Base-by-base conservation (phyloP, 2,113 vertebrate genomes). In the Sapajus apella region DNA sequence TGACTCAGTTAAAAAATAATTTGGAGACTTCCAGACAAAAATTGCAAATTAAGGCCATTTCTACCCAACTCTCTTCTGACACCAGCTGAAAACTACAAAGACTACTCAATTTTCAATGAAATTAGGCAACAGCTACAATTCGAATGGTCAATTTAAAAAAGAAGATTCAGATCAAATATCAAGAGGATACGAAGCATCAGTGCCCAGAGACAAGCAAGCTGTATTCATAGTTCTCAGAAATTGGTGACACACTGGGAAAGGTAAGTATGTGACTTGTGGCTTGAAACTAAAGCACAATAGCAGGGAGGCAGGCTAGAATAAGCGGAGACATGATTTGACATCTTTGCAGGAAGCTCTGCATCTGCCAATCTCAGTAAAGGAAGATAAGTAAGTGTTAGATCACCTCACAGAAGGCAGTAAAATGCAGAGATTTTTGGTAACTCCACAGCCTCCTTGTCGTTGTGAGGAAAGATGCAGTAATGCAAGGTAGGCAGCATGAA, bases 1-100 rank as follows among this genome's bases (percentile, higher is more conserved):
- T 96, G 94, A 96, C 96, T 97, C 96, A 97, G 70, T 89, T 95
- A 86, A 94, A 66, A 93, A 93, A 84, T 55, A 83, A 91, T 92
- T 90, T 92, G 47, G 94, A 97, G 90, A 83, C 66, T 91, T 95
- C 13, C 35, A 79, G 90, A 95, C 90, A 95, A 97, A 95, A 97
- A 90, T 80, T 94, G 87, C 80, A 97, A 96, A 90, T 87, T 89
- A 58, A 91, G 93, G 37, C 56, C 64, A 75, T 86, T 85, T 91
- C 73, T 88, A 18, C 37, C 8, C 25, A 20, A 75, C 3, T 73
- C 12, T 21, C 23, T 79, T 45, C 73, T 76, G 37, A 96, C 95
- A 35, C 30, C 68, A 93, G 73, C 11, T 81, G 70, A 87, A 93
- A 61, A 21, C 32, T 66, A 56, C 35, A 72, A 6, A 45, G 43